Evolutionary conservation across 2,888 invertebrate species (phyloP), one percentile per base, ranked within the genome.

Genomic region (Zygogramma bicolorata): DNA sequence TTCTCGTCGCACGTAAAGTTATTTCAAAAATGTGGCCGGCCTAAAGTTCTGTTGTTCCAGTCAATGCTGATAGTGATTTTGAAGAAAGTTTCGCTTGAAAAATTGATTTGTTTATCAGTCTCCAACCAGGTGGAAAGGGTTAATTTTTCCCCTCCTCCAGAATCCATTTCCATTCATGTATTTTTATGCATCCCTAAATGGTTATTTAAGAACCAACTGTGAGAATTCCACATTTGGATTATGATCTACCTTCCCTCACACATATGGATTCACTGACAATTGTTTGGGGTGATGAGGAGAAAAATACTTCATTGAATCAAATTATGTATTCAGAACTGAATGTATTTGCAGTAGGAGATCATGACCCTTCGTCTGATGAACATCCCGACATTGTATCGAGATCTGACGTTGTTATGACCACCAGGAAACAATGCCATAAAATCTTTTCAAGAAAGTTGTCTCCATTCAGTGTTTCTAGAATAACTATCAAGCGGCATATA

Each of bases 381-480:
- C 34, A 34, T 34, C 13, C 34, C 10, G 34, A 10, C 34, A 34
- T 10, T 34, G 10, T 34, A 34, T 34, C 13, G 2, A 34, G 8
- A 3, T 7, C 8, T 34, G 34, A 10, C 34, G 13, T 7, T 34
- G 34, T 0, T 7, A 34, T 7, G 34, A 13, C 13, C 34, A 34
- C 10, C 34, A 34, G 34, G 34, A 34, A 34, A 34, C 34, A 34
- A 34, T 34, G 34, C 34, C 8, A 57, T 13, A 20, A 22, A n/a
- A n/a, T 49, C 5, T 7, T 49, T 5, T 5, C 15, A 49, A 49
- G 18, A 4, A 15, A 20, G 49, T 13, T 7, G n/a, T 4, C 15
- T 20, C 76, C 73, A 34, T 79, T 76, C 31, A 80, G 61, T 3
- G 61, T 68, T 46, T 77, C 68, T 25, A 80, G 58, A 27, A 78